Conservation (phyloP, 2,888 invertebrate species). For the Philereme vetulata region DNA sequence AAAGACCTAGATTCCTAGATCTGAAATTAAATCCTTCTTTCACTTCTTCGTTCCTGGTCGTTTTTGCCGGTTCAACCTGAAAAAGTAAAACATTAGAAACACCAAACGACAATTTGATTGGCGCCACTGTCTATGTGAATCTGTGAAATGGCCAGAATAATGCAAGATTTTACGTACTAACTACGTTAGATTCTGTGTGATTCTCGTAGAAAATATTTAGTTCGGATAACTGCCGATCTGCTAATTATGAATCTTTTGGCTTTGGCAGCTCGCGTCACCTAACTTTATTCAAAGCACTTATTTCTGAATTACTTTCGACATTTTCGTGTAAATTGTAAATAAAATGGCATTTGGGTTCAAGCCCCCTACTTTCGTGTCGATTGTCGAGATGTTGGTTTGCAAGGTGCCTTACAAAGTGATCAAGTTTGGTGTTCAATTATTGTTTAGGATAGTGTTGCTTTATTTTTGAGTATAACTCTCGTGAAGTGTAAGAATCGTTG, state of each 20-base stretch:
- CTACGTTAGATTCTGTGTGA: no score
- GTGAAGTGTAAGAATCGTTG: background rate
- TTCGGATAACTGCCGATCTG: no score
- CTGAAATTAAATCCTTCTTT: slow-evolving; percentile 64
- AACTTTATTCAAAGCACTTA: background rate
- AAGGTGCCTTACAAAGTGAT: slow-evolving; percentile 16
- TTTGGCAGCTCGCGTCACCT: background rate
- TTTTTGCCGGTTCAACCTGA: slow-evolving; percentile 73
- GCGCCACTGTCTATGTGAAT: background rate
- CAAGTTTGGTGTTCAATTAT: slow-evolving; percentile 12
- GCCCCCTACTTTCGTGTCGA: slow-evolving; percentile 11
- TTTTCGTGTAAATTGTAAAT: background rate
- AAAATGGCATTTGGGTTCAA: slow-evolving; percentile 17
- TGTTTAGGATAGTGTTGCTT: slow-evolving; percentile 12
- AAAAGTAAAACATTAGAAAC: slow-evolving; percentile 33
- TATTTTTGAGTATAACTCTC: slow-evolving; percentile 6
- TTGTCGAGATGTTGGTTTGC: slow-evolving; percentile 15
- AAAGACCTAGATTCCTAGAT: slow-evolving; percentile 60
- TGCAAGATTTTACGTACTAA: no score
- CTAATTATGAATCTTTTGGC: no score
- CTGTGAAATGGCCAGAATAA: no score
- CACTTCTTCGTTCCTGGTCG: slow-evolving; percentile 53
- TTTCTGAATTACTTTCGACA: background rate
- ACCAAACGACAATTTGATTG: background rate
- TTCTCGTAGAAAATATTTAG: no score